Evolutionary conservation across 2,888 invertebrate species (phyloP), one percentile per base, ranked within the genome.

Genomic region (Xestia sexstrigata): DNA sequence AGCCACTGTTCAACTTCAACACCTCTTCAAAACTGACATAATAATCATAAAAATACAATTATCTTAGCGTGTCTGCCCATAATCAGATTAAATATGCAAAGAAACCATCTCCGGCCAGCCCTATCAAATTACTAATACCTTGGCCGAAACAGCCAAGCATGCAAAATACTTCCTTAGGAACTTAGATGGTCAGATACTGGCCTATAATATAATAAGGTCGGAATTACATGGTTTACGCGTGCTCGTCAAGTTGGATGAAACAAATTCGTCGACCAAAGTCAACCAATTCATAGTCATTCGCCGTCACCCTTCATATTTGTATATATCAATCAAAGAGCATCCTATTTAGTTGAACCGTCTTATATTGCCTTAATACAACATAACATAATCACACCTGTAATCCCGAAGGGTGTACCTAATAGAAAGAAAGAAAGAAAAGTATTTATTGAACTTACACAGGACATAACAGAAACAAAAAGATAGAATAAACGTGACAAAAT

Each of bases 141-240:
- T 90, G 91, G 84, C 91, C 88, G 79, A 82, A 84, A 82, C 87
- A 70, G 72, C 60, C 73, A 79, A 80, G 81, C 84, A 82, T 87
- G 79, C 88, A 84, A 84, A 87, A 87, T 85, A 89, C 90, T 89
- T 84, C 85, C 88, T 73, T 72, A 87, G 85, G 87, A 88, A 84
- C 76, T 9, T 1, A 72, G 76, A 87, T 82, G 35, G 73, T 55
- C 73, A 89, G 88, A 89, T 87, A 85, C 75, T 81, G 79, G 76
- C 83, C 62, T 62, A 85, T 83, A n/a, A 52, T 23, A 52, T 52
- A n/a, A 58, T 13, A 49, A 81, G 3, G 23, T 49, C 26, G 17
- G 15, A 74, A 79, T 79, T 39, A 60, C 35, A 67, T 23, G 49
- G 58, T 26, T 26, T 58, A 80, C 23, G 66, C 35, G 4, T 60